phyloP scores from a whole-genome alignment of 2,888 invertebrate species.

The Dicranocentrus wangi region DNA sequence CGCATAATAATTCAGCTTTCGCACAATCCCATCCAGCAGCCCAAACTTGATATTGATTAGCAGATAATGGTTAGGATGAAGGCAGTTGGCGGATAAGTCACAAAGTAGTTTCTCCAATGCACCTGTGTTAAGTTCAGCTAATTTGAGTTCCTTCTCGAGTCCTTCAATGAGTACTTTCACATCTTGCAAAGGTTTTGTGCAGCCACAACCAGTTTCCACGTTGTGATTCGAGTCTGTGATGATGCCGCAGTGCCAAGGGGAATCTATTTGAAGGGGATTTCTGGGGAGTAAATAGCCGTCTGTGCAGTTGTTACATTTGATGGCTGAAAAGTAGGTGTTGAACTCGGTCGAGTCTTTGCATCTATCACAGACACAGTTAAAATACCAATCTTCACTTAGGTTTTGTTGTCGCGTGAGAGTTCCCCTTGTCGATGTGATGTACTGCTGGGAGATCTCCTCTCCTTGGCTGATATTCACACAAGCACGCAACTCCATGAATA shows the following conservation, averaged over 20 bases:
- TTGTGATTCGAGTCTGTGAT: background rate
- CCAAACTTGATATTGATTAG: conserved; percentile 56
- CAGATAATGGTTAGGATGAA: conserved; percentile 58
- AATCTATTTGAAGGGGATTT: conserved; percentile 35
- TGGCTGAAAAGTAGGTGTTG: conserved; percentile 56
- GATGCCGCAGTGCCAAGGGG: conserved; percentile 40
- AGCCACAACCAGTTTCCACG: conserved; percentile 25
- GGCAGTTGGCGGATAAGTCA: conserved; percentile 25
- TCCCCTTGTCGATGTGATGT: conserved; percentile 54
- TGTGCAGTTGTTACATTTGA: conserved; percentile 53
- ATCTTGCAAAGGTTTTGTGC: conserved; percentile 5
- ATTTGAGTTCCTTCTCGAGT: conserved; percentile 34
- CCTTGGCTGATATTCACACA: conserved; percentile 51
- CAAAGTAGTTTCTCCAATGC: conserved; percentile 30
- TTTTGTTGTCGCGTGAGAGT: conserved; percentile 36
- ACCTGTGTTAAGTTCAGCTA: conserved; percentile 30
- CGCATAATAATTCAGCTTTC: conserved; percentile 26
- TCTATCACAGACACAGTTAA: conserved; percentile 60
- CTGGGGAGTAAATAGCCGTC: conserved; percentile 51
- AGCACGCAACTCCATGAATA: conserved; percentile 48
- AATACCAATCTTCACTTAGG: conserved; percentile 63
- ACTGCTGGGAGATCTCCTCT: conserved; percentile 61
- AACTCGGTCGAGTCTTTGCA: conserved; percentile 60
- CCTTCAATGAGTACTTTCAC: conserved; percentile 12
- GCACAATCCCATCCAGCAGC: conserved; percentile 52